Evolutionary conservation across 2,797 vertebrate genomes (phyloP), one percentile per base, ranked within the genome.

Genomic region (Sebastes wilsoni): DNA sequence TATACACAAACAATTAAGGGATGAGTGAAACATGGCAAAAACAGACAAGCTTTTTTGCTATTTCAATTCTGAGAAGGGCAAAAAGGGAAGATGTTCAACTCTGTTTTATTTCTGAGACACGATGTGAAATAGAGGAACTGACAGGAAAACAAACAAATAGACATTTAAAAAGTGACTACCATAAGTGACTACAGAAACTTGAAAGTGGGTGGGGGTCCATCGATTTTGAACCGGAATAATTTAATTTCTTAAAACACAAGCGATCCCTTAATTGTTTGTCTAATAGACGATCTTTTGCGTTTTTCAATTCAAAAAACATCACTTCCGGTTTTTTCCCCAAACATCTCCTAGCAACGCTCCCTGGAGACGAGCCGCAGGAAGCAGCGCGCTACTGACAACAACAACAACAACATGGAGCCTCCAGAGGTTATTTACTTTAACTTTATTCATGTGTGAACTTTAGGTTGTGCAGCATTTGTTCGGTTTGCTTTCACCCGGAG

Each of bases 321-420:
- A 27, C 52, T 36, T 59, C 77, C 71, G 77, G 27, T 10, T 10
- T 75, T 75, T 52, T 1, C 4, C 28, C 5, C 30, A 9, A 32
- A 9, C 49, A 67, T 77, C 34, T 87, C 93, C 30, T 94, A 88
- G 89, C 93, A 93, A 95, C 93, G 80, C 54, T 71, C 32, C 87
- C 34, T 92, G 85, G 92, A 87, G 84, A 93, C 93, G 12, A 81
- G 25, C 67, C 6, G 30, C 67, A 8, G 30, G 13, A 67, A 72
- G 79, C 79, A 86, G 84, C 82, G 84, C 78, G 88, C 73, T 13
- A 23, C 18, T 32, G 32, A 32, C 32, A 32, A 66, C 66, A 81
- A 59, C 56, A 81, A 59, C 56, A 81, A 61, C 56, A 74, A 76
- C 83, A 93, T 92, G 92, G 91, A 94, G 1, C 36, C 62, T 34